These are phyloP conservation scores for Onychomys torridus DNA, from an alignment of 2,797 vertebrate species.

Conservation along the genomic window DNA sequence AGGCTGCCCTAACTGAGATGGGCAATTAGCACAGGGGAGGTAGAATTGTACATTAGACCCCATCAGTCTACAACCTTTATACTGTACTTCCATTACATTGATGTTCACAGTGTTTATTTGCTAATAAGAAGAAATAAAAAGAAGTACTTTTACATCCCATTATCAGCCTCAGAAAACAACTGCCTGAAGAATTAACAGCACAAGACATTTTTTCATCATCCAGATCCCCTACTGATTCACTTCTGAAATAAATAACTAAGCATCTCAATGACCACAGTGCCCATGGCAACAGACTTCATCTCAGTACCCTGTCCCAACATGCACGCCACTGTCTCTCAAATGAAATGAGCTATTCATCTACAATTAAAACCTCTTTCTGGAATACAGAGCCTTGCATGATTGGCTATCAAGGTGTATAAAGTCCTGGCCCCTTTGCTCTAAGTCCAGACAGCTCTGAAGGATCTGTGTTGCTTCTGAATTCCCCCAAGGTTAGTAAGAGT, in stretches of 20 bases:
- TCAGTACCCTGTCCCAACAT: not conserved
- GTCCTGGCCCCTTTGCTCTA: not conserved
- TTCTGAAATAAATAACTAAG: conserved; percentile 29
- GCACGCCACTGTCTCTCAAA: not conserved
- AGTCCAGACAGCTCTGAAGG: not conserved
- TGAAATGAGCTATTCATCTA: not conserved
- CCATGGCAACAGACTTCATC: not conserved
- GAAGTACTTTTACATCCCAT: conserved; percentile 24
- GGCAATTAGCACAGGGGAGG: not conserved
- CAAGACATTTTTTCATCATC: not conserved
- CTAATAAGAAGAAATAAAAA: conserved; percentile 65
- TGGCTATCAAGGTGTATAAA: not conserved
- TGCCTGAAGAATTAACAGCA: conserved; percentile 49
- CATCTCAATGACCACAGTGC: not conserved
- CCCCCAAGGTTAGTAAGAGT: not conserved
- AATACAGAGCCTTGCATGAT: not conserved
- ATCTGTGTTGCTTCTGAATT: not conserved
- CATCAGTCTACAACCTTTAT: not conserved
- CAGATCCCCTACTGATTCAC: not conserved
- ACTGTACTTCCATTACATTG: not conserved
- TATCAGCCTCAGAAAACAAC: conserved; percentile 51
- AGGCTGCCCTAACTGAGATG: conserved; percentile 19
- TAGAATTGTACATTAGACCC: not conserved
- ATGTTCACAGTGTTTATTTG: conserved; percentile 47
- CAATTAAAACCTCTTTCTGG: not conserved